Base-by-base conservation (phyloP, 2,797 vertebrate species). In the Ceryle rudis region DNA sequence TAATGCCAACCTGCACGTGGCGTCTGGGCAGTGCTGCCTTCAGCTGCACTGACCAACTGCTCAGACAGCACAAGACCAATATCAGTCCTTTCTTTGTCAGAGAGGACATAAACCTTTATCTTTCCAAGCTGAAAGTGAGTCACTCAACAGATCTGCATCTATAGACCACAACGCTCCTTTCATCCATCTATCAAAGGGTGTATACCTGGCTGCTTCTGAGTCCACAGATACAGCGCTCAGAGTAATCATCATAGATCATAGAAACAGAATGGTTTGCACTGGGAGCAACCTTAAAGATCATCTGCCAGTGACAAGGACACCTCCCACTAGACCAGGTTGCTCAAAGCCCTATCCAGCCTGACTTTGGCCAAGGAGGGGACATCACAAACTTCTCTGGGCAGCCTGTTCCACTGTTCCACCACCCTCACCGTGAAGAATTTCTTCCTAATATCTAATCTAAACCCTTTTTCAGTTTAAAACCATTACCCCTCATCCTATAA, bases 1-100 rank as follows among this genome's bases (percentile, higher is more conserved):
- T 65, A 14, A 19, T 25, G 22, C 0, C 65, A 55, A 9, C 41
- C 52, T 14, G 21, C 44, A 19, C 46, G 4, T 11, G 2, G 2
- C 0, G 0, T 22, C 13, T 1, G 3, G 46, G 29, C 42, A 46
- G 6, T 1, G 21, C 55, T 79, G 49, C 64, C 33, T 42, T 31
- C 3, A 0, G 9, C 86, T 52, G 47, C 23, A 10, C 3, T 4
- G 1, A 20, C 47, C 49, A 9, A 2, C 14, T 9, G 29, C 65
- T 54, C 33, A 6, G 46, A 28, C 37, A 73, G 41, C 51, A n/a
- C 14, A 3, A 58, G 47, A 15, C 35, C 4, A 0, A 1, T 18
- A 11, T 51, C 58, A 9, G 51, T 28, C 60, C 33, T 39, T 35
- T 39, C 21, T 46, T 15, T 42, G 39, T 28, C 61, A 51, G 18